Base-by-base conservation (phyloP, 1,140 invertebrate species). In the Chrysomallon squamiferum region DNA sequence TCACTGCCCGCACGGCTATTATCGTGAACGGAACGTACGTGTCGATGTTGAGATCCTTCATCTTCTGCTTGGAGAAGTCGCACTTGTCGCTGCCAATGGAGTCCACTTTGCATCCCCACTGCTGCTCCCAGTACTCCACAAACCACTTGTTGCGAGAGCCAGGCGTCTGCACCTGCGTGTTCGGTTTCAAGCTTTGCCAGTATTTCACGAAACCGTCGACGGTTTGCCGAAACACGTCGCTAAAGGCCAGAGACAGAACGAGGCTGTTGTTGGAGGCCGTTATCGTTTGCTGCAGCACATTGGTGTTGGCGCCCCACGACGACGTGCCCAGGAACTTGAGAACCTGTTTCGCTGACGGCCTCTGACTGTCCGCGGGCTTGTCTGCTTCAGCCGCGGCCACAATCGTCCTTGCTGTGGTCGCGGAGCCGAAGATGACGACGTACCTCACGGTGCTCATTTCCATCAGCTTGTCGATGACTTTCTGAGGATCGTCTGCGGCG, bases 121-220 rank as follows among this genome's bases (percentile, higher is more conserved):
- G 70, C 33, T 69, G 20, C 27, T 72, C 47, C 72, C 80, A 85
- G 65, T 76, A 85, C 32, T 60, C n/a, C 1, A 54, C 52, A 29
- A 77, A 75, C 18, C 62, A 54, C 13, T 9, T 49, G 59, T 72
- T 76, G 18, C 33, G 25, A 15, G 25, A 33, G 5, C n/a, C 32
- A 13, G 25, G 41, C 3, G 18, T 72, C 41, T 32, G 35, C 6
- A 38, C 35, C 5, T 7, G 29, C 25, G 1, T 58, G 50, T 61
- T 54, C 2, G 69, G 75, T 22, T 66, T 71, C 13, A 75, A 35
- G 18, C 29, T 29, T 22, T 68, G 59, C 29, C 72, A 35, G 38
- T 74, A 59, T 3, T 13, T 52, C 20, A 62, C 72, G 27, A 77
- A 77, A 11, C n/a, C 15, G 13, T 35, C 25, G 11, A 69, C 62